Conservation (phyloP, 2,888 invertebrate species). For the Thysanoteuthis rhombus region DNA sequence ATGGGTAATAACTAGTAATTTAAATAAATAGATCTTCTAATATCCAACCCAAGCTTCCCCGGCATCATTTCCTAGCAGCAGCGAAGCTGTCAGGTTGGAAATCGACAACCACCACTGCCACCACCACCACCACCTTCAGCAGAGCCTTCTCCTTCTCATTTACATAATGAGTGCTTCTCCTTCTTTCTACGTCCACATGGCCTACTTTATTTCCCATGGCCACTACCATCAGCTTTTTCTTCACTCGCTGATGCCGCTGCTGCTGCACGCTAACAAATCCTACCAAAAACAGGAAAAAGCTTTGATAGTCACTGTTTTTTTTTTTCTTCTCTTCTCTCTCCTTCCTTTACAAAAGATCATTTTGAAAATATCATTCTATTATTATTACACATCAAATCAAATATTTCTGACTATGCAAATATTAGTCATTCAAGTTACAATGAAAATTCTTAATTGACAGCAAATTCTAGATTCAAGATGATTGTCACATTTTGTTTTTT, state of each 20-base stretch:
- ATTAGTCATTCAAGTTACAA: background rate
- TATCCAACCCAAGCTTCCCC: background rate
- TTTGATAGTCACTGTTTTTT: background rate
- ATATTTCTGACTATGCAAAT: background rate
- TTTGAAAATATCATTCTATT: background rate
- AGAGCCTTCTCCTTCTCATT: background rate
- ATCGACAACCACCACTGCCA: too few relatives aligned
- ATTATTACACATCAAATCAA: background rate
- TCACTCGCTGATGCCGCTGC: too few relatives aligned
- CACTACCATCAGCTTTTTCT: too few relatives aligned
- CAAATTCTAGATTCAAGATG: too few relatives aligned
- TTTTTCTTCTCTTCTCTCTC: background rate
- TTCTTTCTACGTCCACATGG: background rate
- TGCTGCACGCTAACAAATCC: background rate
- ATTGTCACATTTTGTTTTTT: too few relatives aligned
- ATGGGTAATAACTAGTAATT: background rate
- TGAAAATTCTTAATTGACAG: background rate
- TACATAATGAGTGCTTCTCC: background rate
- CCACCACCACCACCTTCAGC: background rate
- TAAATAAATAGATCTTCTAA: background rate
- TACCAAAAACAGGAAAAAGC: background rate
- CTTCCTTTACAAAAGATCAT: background rate
- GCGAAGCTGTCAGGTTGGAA: background rate
- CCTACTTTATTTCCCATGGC: background rate
- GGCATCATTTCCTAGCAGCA: background rate